Conservation (phyloP, 1,140 invertebrate genomes). For the Spodoptera litura region DNA sequence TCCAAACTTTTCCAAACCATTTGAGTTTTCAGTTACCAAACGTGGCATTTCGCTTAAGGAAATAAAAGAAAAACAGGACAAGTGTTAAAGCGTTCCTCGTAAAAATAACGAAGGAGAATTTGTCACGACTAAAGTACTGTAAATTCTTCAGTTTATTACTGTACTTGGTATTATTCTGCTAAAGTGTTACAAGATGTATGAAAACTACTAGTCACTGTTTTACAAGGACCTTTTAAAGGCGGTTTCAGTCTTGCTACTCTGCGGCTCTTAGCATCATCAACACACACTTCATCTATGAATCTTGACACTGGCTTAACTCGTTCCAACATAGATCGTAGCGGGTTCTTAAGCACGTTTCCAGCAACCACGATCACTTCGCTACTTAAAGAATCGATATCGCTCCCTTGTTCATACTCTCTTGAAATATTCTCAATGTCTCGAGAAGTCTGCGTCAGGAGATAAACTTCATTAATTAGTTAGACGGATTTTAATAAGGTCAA, state of each 20-base stretch:
- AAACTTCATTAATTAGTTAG: slow-evolving; percentile 36
- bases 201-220: background rate
- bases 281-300: slow-evolving; percentile 43
- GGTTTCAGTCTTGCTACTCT: background rate
- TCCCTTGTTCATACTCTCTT: slow-evolving; percentile 18
- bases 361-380: slow-evolving; percentile 19
- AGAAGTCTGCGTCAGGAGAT: slow-evolving; percentile 39
- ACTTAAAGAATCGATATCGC: slow-evolving; percentile 41
- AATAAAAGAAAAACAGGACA: slow-evolving; percentile 1
- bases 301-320: slow-evolving; percentile 47
- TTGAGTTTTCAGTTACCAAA: slow-evolving; percentile 5
- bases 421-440: slow-evolving; percentile 32
- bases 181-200: slow-evolving; percentile 4
- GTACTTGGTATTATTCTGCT: slow-evolving; percentile 20
- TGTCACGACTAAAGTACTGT: slow-evolving; percentile 6
- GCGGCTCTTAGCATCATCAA: slow-evolving; percentile 27
- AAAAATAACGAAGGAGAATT: slow-evolving; percentile 27
- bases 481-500: slow-evolving; percentile 41
- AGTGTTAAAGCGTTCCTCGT: slow-evolving; percentile 23
- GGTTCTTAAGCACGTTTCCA: slow-evolving; percentile 42
- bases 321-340: slow-evolving; percentile 17
- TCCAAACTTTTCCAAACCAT: background rate
- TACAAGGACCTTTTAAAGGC: background rate
- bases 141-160: slow-evolving; percentile 41
- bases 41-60: too few relatives aligned